Percentiles rank a stretch among this genome's conserved stretches.
phyloP scores from a whole-genome alignment of 2,888 invertebrate species.

The Meiosimyza decipiens region DNA sequence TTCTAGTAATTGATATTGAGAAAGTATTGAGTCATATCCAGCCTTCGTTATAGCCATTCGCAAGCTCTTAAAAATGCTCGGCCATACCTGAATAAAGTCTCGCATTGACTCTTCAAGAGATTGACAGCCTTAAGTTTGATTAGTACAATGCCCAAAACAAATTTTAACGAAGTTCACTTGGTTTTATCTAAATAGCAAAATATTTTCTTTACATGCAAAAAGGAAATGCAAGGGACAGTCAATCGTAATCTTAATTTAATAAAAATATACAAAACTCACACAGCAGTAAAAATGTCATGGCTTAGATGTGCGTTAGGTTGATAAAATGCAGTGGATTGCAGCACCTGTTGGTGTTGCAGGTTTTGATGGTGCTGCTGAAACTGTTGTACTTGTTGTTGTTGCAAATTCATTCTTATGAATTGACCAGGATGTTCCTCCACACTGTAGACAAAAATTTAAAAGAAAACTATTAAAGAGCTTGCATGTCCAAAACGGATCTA shows the following conservation, averaged over 20 bases:
- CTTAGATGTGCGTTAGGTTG: not conserved
- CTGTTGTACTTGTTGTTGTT: slow-evolving; percentile 36
- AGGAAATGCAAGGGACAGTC: slow-evolving; percentile 14
- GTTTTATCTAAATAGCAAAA: no score
- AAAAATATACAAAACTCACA: slow-evolving; percentile 26
- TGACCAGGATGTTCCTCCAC: slow-evolving; percentile 14
- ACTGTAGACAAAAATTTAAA: not conserved
- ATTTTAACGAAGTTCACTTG: no score
- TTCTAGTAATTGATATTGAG: no score
- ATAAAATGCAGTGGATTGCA: slow-evolving; percentile 3
- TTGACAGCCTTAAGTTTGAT: no score
- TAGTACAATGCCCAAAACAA: no score
- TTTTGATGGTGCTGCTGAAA: slow-evolving; percentile 37
- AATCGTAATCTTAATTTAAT: not conserved
- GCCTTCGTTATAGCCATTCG: no score
- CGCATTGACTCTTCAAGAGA: no score
- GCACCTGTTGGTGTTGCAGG: slow-evolving; percentile 35
- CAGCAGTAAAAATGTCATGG: not conserved
- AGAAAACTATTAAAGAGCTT: not conserved
- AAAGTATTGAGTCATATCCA: no score
- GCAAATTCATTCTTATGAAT: slow-evolving; percentile 6
- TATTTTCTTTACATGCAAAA: not conserved
- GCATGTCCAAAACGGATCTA: not conserved
- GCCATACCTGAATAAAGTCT: no score
- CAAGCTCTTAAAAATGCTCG: no score